Conservation (phyloP, 2,113 vertebrate species). For the Seriola dumerili region DNA sequence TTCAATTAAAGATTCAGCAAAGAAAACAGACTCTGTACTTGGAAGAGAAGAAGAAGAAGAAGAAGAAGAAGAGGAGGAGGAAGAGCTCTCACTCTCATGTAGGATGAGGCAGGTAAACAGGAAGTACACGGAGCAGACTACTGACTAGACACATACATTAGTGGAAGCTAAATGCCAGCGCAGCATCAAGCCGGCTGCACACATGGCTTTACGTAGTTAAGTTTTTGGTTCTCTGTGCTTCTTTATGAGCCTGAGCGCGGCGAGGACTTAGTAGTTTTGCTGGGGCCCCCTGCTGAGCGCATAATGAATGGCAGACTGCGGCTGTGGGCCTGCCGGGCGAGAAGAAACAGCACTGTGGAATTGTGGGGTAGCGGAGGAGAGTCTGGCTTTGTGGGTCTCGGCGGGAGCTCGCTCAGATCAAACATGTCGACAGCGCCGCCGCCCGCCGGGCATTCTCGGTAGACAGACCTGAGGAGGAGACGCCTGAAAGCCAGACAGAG, state of each 20-base stretch:
- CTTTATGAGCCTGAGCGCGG: conserved; percentile 56
- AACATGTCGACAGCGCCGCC: conserved; percentile 58
- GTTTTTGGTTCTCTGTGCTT: conserved; percentile 39
- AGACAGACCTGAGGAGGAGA: conserved; percentile 75
- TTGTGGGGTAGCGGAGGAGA: conserved; percentile 69
- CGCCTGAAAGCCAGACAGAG: conserved; percentile 55
- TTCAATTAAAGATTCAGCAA: conserved; percentile 28
- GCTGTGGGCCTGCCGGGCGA: conserved; percentile 61
- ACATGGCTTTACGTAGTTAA: conserved; percentile 25
- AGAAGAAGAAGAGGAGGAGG: background rate
- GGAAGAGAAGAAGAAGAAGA: background rate
- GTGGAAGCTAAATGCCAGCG: conserved; percentile 49
- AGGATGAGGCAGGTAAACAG: conserved; percentile 46
- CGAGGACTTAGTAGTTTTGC: conserved; percentile 54
- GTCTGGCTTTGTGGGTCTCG: conserved; percentile 61
- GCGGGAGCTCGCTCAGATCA: conserved; percentile 71
- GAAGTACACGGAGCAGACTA: conserved; percentile 34
- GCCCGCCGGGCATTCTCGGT: conserved; percentile 64
- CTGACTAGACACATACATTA: conserved; percentile 14
- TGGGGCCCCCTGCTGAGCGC: conserved; percentile 55
- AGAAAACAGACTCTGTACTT: conserved; percentile 4
- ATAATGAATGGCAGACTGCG: conserved; percentile 73
- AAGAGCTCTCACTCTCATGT: background rate
- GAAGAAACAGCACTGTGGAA: conserved; percentile 66
- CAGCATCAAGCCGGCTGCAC: conserved; percentile 43